A percentile compares a stretch with the other conserved stretches of the same genome.
Conservation (phyloP, 2,113 vertebrate species). For the Embiotoca jacksoni region DNA sequence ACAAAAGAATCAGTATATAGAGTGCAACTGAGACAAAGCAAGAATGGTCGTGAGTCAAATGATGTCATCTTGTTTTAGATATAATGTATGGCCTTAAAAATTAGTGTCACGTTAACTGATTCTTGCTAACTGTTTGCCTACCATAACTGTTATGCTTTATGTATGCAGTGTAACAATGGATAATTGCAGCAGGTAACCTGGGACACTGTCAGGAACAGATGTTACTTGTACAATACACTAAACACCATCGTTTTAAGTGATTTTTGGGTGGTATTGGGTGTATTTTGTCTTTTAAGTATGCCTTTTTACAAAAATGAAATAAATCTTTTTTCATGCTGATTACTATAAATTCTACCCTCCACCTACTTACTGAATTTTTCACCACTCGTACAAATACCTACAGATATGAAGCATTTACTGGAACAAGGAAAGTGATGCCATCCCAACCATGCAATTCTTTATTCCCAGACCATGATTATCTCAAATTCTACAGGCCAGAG, state of each 20-base stretch:
- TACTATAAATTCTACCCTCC: no score
- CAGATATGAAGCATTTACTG: no score
- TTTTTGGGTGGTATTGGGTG: not conserved
- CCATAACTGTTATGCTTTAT: not conserved
- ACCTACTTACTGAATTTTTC: no score
- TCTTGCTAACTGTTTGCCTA: slow-evolving; percentile 1
- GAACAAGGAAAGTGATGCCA: no score
- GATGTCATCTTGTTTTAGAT: no score
- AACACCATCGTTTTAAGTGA: not conserved
- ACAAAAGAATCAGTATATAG: not conserved
- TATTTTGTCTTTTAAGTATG: slow-evolving; percentile 56
- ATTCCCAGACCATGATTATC: no score
- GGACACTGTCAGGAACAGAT: not conserved
- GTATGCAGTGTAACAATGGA: not conserved
- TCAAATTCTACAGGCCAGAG: no score
- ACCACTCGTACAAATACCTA: no score
- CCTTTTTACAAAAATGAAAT: slow-evolving; percentile 73
- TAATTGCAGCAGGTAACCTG: not conserved
- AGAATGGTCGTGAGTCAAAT: not conserved
- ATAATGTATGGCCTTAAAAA: not conserved
- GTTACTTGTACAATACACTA: not conserved
- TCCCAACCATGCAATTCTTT: no score
- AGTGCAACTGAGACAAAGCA: not conserved
- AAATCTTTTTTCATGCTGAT: slow-evolving; percentile 19
- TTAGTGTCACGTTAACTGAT: not conserved